Evolutionary conservation across 1,140 invertebrate species (phyloP).

Genomic region (Macrobrachium nipponense): DNA sequence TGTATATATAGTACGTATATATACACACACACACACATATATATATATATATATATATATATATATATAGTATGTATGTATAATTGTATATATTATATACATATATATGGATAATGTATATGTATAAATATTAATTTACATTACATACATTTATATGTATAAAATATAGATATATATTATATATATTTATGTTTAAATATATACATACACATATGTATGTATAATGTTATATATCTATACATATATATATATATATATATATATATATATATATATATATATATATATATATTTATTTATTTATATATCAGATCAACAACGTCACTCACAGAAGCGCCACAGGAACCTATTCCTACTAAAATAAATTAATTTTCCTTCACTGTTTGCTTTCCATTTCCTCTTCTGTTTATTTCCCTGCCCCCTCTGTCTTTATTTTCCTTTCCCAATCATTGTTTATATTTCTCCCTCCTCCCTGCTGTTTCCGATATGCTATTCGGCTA

Average conservation of each 20-base stretch:
- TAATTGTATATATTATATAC: slow-evolving; percentile 20
- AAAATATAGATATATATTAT: background rate
- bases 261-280: slow-evolving; percentile 36
- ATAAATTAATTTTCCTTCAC: too few relatives aligned
- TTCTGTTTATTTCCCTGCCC: too few relatives aligned
- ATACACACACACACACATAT: slow-evolving; percentile 5
- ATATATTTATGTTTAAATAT: too few relatives aligned
- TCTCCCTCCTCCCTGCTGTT: too few relatives aligned
- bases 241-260: slow-evolving; percentile 36
- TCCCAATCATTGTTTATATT: too few relatives aligned
- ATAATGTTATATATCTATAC: slow-evolving; percentile 8
- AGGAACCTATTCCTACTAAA: too few relatives aligned
- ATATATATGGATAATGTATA: slow-evolving; percentile 6
- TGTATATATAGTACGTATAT: slow-evolving; percentile 4
- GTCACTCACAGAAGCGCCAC: too few relatives aligned
- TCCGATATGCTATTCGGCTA: too few relatives aligned
- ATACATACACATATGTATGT: slow-evolving; percentile 18
- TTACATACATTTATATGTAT: slow-evolving; percentile 25
- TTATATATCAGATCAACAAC: background rate
- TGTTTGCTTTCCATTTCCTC: too few relatives aligned
- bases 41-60: slow-evolving; percentile 15
- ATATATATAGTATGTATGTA: slow-evolving; percentile 34
- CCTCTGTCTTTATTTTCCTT: too few relatives aligned
- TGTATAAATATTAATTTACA: slow-evolving; percentile 3
- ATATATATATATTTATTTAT: slow-evolving; percentile 22